Evolutionary conservation across 2,888 invertebrate genomes (phyloP).

Genomic region (Empis stercorea): DNA sequence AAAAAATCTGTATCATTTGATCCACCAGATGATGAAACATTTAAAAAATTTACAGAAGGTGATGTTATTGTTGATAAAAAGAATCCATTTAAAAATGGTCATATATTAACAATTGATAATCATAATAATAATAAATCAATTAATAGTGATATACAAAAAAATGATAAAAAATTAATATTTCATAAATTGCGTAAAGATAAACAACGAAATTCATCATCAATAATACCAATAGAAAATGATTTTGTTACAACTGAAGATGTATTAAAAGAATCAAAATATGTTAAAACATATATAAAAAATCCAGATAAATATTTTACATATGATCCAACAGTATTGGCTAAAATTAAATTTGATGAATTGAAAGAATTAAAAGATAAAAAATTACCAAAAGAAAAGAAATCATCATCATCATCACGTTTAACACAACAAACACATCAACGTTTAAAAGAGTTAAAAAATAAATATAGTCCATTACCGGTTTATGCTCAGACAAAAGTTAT

Average conservation of each 20-base stretch:
- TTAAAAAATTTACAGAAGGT: constrained; percentile 31
- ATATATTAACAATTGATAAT: constrained; percentile 10
- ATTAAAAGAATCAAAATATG: constrained; percentile 35
- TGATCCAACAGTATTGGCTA: constrained; percentile 31
- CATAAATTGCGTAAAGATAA: constrained; percentile 5
- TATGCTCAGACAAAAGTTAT: background rate
- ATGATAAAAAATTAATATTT: constrained; percentile 1
- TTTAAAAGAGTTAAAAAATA: constrained; percentile 20
- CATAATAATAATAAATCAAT: background rate
- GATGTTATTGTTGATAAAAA: constrained; percentile 34
- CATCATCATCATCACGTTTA: constrained; percentile 10
- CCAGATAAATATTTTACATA: constrained; percentile 35
- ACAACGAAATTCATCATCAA: constrained; percentile 14
- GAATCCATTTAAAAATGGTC: constrained; percentile 30
- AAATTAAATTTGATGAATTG: constrained; percentile 28
- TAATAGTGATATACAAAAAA: background rate
- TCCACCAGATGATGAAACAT: constrained; percentile 26
- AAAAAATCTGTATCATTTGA: constrained; percentile 32
- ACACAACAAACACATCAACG: constrained; percentile 18
- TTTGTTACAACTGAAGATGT: constrained; percentile 35
- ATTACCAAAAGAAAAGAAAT: constrained; percentile 19
- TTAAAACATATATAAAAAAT: constrained; percentile 36
- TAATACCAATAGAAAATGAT: constrained; percentile 17
- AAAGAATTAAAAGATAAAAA: constrained; percentile 21
- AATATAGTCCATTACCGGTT: constrained; percentile 8